A percentile compares a stretch with the other conserved stretches of the same genome.
Conservation (phyloP, 2,113 vertebrate species). For the Rhabdomys dilectus region DNA sequence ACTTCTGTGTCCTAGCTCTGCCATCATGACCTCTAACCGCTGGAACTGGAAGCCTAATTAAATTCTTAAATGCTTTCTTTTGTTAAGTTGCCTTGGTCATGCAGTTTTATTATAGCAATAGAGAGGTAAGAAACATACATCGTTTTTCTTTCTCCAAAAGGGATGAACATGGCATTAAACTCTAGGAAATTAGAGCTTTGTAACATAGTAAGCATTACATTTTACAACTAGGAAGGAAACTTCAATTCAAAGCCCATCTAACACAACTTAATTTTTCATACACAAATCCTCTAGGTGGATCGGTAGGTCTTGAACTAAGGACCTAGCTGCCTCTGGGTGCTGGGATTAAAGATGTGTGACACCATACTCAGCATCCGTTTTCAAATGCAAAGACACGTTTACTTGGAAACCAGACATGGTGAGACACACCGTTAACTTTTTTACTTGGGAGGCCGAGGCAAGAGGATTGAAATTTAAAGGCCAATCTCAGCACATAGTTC, state of each 20-base stretch:
- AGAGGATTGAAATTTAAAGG: neutral
- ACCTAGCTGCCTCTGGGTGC: neutral
- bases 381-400: neutral
- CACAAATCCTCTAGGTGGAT: neutral
- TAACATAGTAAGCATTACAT: neutral
- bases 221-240: conserved; percentile 1
- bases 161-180: neutral
- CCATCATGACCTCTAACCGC: neutral
- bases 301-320: neutral
- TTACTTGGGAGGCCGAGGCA: neutral
- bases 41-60: neutral
- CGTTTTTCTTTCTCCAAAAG: conserved; percentile 28
- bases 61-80: neutral
- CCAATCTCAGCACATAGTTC: neutral
- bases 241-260: conserved; percentile 7
- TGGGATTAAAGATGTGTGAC: neutral
- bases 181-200: neutral
- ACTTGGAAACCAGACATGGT: neutral
- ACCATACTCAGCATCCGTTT: neutral
- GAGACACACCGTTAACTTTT: neutral
- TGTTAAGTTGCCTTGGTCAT: neutral
- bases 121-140: neutral
- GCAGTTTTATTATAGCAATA: neutral
- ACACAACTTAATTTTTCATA: neutral
- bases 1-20: neutral